These are phyloP conservation scores for Hoplias malabaricus DNA, from an alignment of 2,113 vertebrate genomes.

Conservation along the genomic window DNA sequence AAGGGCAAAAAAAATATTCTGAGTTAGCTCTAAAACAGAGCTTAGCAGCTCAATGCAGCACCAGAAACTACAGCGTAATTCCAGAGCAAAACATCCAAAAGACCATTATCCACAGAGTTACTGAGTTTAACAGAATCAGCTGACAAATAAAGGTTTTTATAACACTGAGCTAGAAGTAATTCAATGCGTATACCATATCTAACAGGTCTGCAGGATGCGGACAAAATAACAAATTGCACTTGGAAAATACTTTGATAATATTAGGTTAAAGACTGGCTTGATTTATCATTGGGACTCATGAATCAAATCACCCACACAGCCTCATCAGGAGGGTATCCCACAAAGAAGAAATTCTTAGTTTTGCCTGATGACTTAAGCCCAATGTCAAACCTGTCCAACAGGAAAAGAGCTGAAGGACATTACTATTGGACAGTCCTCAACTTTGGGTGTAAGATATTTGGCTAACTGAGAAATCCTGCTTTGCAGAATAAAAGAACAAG, in stretches of 20 bases:
- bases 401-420: too few species aligned
- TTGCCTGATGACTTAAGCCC: too few species aligned
- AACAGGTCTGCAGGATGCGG: neutral
- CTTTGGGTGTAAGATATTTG: too few species aligned
- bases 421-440: too few species aligned
- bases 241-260: neutral
- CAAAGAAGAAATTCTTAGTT: too few species aligned
- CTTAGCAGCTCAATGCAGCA: neutral
- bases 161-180: neutral
- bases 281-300: neutral
- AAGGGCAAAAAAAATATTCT: neutral
- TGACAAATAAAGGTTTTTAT: neutral
- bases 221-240: neutral
- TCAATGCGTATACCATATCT: neutral
- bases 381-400: too few species aligned
- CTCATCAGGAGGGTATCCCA: too few species aligned
- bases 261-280: neutral
- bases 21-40: slow-evolving; percentile 7
- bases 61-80: neutral
- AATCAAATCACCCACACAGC: neutral
- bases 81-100: slow-evolving; percentile 21
- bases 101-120: slow-evolving; percentile 1
- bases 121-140: slow-evolving; percentile 7
- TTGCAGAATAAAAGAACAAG: too few species aligned
- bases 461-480: too few species aligned